Evolutionary conservation across 2,888 invertebrate species (phyloP), one percentile per base, ranked within the genome.

Genomic region (Dryadula phaetusa): DNA sequence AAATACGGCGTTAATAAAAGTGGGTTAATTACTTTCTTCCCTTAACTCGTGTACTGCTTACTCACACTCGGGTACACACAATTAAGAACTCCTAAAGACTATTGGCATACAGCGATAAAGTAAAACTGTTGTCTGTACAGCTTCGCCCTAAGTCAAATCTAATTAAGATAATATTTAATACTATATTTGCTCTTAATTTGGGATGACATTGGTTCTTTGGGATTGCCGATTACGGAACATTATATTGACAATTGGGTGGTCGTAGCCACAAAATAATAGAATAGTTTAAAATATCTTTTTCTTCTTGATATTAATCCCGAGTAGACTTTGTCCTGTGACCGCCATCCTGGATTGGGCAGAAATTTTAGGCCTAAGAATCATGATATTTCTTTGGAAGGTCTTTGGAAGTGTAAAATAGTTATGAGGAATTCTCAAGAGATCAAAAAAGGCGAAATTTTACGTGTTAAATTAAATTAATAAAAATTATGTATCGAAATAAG

Each of bases 1-100:
- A 75, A 70, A 63, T 58, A 66, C 72, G 71, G 72, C 66, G 75
- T 71, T 75, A 76, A 75, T 77, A 77, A 75, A 77, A 77, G 72
- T 72, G 58, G 70, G 74, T 72, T 74, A 77, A 79, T 78, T 79
- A 70, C 74, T 66, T 67, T 72, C 73, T 73, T 71, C 58, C 66
- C 66, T 69, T 66, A 63, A 66, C 66, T 70, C 61, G 53, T 34
- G 58, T 66, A 54, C 61, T 56, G 72, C 56, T 72, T 73, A 71
- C 71, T 69, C 74, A 69, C 66, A 67, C 70, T 67, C 64, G 64
- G 67, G 73, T 70, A 73, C 65, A 74, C 72, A 71, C 70, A 72
- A 75, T 75, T 72, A 75, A 70, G 53, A 64, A 66, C 44, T 46
- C 32, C 42, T 52, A 60, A 65, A 65, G 40, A 22, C 52, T 58